Evolutionary conservation across 2,888 invertebrate species (phyloP), one percentile per base, ranked within the genome.

Genomic region (Limenitis camilla): DNA sequence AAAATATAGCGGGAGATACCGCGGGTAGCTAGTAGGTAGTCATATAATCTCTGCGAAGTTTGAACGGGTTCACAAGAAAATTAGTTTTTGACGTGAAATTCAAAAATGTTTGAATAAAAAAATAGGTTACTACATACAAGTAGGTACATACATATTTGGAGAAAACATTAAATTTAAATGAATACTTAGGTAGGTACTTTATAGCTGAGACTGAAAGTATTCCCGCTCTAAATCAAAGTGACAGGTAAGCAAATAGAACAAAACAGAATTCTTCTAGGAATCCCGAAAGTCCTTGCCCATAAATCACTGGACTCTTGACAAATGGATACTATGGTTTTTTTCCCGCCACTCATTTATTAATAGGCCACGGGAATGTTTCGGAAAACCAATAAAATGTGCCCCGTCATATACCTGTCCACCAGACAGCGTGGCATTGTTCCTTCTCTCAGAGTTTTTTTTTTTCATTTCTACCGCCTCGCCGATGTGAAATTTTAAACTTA

Each of bases 361-460:
- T 86, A 85, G 84, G 79, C 71, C 81, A 55, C 76, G 77, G 72
- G 86, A 84, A 86, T 85, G 84, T 84, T 87, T 84, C 83, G 83
- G 84, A 84, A 87, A 86, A 86, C 87, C 84, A 83, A 87, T 87
- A 87, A 87, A 86, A 87, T 85, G 81, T 76, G 87, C 86, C 84
- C 79, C 78, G 86, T 87, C 87, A 87, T 85, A 86, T 87, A 87
- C 87, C 87, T 87, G 87, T 85, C 87, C 67, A 71, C 69, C 61
- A 87, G 87, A 87, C 87, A 78, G 87, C 86, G 78, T 82, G 87
- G 79, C 85, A 74, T 86, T 87, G 85, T 86, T 78, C 76, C 72
- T 69, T 72, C 59, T 63, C 64, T 61, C 62, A n/a, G n/a, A 56
- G 10, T 35, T 60, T 61, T 68, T 69, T 68, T 76, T 74, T 70